Percentiles rank a stretch among this genome's conserved stretches.
Evolutionary conservation across 2,888 invertebrate genomes (phyloP).

Genomic region (Subacronicta megacephala): DNA sequence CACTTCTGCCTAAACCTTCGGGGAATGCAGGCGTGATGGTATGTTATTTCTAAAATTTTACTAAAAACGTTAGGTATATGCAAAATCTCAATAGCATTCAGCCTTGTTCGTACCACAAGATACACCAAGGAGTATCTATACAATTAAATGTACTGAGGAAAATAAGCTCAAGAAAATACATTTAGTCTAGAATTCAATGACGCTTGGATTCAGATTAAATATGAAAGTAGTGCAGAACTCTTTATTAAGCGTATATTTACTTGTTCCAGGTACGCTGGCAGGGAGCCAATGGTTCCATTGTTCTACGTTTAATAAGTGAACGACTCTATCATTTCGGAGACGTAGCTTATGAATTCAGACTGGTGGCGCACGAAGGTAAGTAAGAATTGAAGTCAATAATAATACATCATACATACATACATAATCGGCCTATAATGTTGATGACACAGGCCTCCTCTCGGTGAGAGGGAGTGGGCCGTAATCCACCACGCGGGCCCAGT

Average conservation of each 20-base stretch:
- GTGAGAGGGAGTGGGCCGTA: no score
- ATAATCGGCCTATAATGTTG: no score
- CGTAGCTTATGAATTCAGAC: slow-evolving; percentile 9
- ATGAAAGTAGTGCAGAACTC: slow-evolving; percentile 42
- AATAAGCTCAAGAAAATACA: slow-evolving; percentile 22
- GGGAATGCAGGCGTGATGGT: no score
- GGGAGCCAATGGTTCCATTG: slow-evolving; percentile 42
- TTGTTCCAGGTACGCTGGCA: slow-evolving; percentile 59
- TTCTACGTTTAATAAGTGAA: slow-evolving; percentile 64
- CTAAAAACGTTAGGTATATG: no score
- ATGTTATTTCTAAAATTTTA: no score
- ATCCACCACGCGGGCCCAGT: no score
- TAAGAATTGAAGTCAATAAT: background rate
- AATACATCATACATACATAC: no score
- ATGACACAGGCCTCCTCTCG: no score
- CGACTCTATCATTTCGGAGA: slow-evolving; percentile 60
- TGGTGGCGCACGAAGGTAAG: slow-evolving; percentile 28
- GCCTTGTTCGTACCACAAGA: background rate
- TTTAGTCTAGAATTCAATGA: slow-evolving; percentile 31
- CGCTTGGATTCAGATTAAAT: slow-evolving; percentile 44
- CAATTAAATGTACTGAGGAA: background rate
- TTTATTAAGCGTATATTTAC: slow-evolving; percentile 57
- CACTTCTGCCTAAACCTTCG: no score
- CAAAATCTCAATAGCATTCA: no score
- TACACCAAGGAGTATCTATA: background rate